Base-by-base conservation (phyloP, 2,113 vertebrate genomes). In the Etheostoma spectabile region DNA sequence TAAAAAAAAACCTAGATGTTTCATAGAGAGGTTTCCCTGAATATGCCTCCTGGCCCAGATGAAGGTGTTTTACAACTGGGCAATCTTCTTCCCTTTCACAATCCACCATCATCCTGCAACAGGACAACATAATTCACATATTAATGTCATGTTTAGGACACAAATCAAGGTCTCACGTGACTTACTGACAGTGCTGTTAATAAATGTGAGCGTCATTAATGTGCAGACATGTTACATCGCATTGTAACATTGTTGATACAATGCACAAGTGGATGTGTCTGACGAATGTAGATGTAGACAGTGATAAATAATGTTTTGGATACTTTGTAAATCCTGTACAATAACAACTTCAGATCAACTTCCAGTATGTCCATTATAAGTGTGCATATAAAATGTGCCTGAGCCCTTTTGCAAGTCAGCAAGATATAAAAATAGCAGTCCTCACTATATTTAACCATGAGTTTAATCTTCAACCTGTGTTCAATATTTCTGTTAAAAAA, bases 91-190 rank as follows among this genome's bases (percentile, higher is more conserved):
- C 75, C 11, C 12, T 11, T 56, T 92, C 64, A 95, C 76, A 95
- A 42, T 67, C 95, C 94, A 2, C 89, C 30, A 0, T 95, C 94
- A 76, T 94, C 93, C 94, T 95, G 87, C 33, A 88, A 85, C 73
- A 24, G 59, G 49, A 86, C 68, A 87, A 86, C 68, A 87, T 24
- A 84, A 53, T 8, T 75, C 77, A 86, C 53, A 69, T 60, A 74
- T 80, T 88, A 24, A 82, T n/a, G 46, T 68, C 0, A 52, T 30
- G 49, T 67, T 35, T 64, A 0, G 6, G 42, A 80, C n/a, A 76
- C 65, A 61, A 79, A 59, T 33, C 21, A 0, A 3, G 38, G 6
- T 24, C 24, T 56, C 53, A 35, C 63, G 64, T 70, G 22, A 64
- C 24, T 77, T 51, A 82, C 61, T 75, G 55, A 80, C 61, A 21